Percentiles rank a stretch among this genome's conserved stretches.
Conservation (phyloP, 1,140 invertebrate species). For the Holotrichia oblita region DNA sequence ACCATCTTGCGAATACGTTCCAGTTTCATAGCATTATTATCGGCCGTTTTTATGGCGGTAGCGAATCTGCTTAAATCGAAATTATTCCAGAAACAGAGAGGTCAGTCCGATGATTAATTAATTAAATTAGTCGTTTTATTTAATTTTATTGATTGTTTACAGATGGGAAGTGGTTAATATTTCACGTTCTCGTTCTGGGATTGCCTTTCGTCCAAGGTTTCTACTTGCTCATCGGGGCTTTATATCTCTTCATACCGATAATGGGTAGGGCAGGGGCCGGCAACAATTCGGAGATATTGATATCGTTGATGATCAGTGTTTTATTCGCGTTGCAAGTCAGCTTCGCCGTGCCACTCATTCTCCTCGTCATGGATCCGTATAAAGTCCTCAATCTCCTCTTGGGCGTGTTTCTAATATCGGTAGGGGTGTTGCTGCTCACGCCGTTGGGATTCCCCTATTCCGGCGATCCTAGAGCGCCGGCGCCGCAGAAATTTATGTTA, state of each 20-base stretch:
- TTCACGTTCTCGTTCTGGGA: conserved; percentile 65
- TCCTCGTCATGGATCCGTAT: conserved; percentile 65
- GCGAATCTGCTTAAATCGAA: conserved; percentile 64
- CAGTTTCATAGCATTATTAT: conserved; percentile 73
- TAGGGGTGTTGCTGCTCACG: conserved; percentile 69
- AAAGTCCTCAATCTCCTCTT: conserved; percentile 65
- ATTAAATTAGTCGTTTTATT: background rate
- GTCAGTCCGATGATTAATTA: conserved; percentile 57
- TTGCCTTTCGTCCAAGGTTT: conserved; percentile 75
- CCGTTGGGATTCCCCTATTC: conserved; percentile 80
- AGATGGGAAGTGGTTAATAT: conserved; percentile 70
- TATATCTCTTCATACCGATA: conserved; percentile 75
- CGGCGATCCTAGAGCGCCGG: conserved; percentile 66
- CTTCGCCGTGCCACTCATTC: conserved; percentile 67
- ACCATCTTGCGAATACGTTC: conserved; percentile 69
- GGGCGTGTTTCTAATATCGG: conserved; percentile 66
- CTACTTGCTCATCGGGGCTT: conserved; percentile 73
- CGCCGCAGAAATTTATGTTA: conserved; percentile 77
- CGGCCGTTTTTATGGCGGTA: conserved; percentile 68
- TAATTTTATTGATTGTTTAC: conserved; percentile 38
- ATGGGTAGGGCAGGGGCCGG: conserved; percentile 82
- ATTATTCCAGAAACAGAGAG: conserved; percentile 64
- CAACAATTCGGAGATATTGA: conserved; percentile 75
- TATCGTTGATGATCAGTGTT: conserved; percentile 68
- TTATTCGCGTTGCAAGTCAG: conserved; percentile 68